phyloP scores from a whole-genome alignment of 2,797 vertebrate species.

The Nothura maculosa region DNA sequence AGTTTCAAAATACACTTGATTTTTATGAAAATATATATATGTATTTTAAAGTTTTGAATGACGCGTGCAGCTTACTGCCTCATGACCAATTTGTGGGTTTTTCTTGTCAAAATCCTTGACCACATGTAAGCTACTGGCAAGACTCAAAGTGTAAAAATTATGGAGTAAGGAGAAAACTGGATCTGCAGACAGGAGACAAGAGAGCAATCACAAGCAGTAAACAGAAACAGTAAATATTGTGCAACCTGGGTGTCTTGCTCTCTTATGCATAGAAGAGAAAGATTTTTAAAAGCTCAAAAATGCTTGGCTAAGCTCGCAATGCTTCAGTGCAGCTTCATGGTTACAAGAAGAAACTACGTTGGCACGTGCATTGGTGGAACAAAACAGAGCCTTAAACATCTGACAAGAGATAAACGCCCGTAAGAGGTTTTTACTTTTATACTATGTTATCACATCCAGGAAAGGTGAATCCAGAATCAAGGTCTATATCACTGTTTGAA shows the following conservation, averaged over 20 bases:
- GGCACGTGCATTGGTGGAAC: background rate
- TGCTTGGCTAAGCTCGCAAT: background rate
- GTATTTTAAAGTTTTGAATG: background rate
- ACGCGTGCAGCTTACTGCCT: background rate
- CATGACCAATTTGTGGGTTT: background rate
- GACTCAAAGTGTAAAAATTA: background rate
- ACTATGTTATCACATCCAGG: background rate
- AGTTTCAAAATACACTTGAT: accelerated
- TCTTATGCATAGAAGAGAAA: background rate
- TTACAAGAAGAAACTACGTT: background rate
- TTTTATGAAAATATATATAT: no score
- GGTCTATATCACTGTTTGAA: background rate
- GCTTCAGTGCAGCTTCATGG: background rate
- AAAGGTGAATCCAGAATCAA: background rate
- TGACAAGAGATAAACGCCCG: background rate
- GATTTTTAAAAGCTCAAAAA: background rate
- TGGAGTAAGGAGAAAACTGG: background rate
- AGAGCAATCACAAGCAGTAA: background rate
- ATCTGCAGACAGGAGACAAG: background rate
- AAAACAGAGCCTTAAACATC: background rate
- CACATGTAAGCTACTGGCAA: background rate
- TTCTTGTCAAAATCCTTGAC: background rate
- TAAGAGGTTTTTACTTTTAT: background rate
- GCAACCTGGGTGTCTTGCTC: no score
- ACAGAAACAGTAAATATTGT: background rate